phyloP scores from a whole-genome alignment of 2,797 vertebrate genomes.

The Naso thynnoides region DNA sequence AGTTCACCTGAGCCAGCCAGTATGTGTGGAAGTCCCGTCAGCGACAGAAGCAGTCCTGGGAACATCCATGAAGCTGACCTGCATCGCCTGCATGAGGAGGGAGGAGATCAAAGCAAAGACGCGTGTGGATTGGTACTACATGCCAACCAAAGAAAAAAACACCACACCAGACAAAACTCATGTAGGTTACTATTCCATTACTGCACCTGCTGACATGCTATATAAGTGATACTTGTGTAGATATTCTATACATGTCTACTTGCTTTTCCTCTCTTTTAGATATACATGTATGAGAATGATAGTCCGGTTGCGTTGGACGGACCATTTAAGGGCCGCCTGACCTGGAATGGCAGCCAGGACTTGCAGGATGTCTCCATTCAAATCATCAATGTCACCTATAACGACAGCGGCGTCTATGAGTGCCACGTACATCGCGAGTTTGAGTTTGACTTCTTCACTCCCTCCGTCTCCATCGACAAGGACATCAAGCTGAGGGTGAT shows the following conservation, averaged over 20 bases:
- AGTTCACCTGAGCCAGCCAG: conserved; percentile 87
- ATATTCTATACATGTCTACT: neutral
- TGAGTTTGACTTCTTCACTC: conserved; percentile 88
- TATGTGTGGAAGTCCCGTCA: conserved; percentile 93
- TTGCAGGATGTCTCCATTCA: conserved; percentile 94
- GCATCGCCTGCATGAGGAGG: conserved; percentile 95
- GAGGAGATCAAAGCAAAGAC: conserved; percentile 92
- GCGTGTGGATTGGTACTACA: conserved; percentile 91
- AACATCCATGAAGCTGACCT: conserved; percentile 89
- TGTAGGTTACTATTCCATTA: conserved; percentile 63
- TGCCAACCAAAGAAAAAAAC: conserved; percentile 19
- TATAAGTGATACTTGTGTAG: neutral
- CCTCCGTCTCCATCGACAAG: conserved; percentile 73
- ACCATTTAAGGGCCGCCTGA: conserved; percentile 87
- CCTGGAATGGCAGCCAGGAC: conserved; percentile 93
- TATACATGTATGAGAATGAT: conserved; percentile 54
- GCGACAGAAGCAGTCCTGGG: conserved; percentile 91
- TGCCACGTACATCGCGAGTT: conserved; percentile 89
- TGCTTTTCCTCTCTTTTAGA: conserved; percentile 63
- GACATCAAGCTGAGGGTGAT: conserved; percentile 89
- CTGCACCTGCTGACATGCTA: neutral
- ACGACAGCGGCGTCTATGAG: conserved; percentile 90
- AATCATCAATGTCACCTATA: conserved; percentile 87
- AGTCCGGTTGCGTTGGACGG: neutral
- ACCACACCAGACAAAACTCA: conserved; percentile 7